Evolutionary conservation across 1,140 invertebrate genomes (phyloP).

Genomic region (Limonius californicus): DNA sequence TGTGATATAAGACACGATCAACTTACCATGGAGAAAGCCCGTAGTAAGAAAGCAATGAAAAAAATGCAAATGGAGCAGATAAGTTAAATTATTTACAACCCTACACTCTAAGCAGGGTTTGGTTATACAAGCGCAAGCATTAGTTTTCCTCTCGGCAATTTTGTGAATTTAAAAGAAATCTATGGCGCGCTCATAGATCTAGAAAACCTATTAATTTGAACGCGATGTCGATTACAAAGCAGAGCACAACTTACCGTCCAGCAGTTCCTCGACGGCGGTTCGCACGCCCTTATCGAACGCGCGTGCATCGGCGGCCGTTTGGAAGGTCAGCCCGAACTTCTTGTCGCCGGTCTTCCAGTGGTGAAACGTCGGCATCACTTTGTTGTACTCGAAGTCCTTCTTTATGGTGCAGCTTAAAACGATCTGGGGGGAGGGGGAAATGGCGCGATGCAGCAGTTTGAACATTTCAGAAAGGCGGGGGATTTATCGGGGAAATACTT

Average conservation of each 20-base stretch:
- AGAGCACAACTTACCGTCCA: constrained; percentile 70
- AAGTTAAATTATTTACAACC: constrained; percentile 52
- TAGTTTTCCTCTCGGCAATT: too few species aligned
- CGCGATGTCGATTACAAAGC: too few species aligned
- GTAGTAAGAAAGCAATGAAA: constrained; percentile 57
- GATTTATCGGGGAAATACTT: constrained; percentile 43
- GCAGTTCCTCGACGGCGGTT: constrained; percentile 83
- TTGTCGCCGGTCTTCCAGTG: constrained; percentile 95
- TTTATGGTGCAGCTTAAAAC: constrained; percentile 93
- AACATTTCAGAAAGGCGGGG: too few species aligned
- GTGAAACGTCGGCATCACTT: constrained; percentile 97
- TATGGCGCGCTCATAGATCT: too few species aligned
- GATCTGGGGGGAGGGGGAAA: too few species aligned
- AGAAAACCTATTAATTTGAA: too few species aligned
- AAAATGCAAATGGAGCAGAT: constrained; percentile 54
- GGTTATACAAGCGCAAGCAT: too few species aligned
- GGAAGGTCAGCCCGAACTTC: constrained; percentile 92
- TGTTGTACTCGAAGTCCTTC: constrained; percentile 95
- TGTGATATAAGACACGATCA: not conserved
- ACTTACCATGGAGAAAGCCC: constrained; percentile 59
- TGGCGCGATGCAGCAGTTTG: too few species aligned
- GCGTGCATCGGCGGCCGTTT: constrained; percentile 87
- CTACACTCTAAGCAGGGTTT: constrained; percentile 26
- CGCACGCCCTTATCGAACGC: constrained; percentile 92
- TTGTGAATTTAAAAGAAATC: too few species aligned